phyloP scores from a whole-genome alignment of 2,888 invertebrate species.

The Macrosiphum euphorbiae region DNA sequence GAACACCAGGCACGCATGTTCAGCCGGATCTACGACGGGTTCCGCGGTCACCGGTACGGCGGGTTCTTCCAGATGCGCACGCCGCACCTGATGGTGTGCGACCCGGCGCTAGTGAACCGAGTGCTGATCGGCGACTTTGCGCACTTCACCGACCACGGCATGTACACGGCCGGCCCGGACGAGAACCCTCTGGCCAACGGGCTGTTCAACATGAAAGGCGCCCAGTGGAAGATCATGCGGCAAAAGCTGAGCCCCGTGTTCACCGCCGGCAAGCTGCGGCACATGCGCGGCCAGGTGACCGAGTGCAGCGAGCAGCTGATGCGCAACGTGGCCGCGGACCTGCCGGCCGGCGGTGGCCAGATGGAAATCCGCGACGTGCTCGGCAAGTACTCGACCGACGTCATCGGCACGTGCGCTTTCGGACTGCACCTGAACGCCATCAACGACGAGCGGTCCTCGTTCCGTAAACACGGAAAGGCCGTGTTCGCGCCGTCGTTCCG shows the following conservation, averaged over 20 bases:
- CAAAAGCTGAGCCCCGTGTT: slow-evolving; percentile 70
- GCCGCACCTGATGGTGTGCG: slow-evolving; percentile 52
- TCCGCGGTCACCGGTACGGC: slow-evolving; percentile 67
- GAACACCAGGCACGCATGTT: not conserved
- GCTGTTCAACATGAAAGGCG: slow-evolving; percentile 67
- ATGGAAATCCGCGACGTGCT: slow-evolving; percentile 70
- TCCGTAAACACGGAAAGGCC: slow-evolving; percentile 69
- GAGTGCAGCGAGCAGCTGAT: slow-evolving; percentile 52
- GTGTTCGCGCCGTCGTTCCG: slow-evolving; percentile 27
- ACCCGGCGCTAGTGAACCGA: slow-evolving; percentile 43
- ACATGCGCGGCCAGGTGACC: slow-evolving; percentile 52
- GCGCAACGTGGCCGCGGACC: slow-evolving; percentile 39
- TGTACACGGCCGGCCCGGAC: slow-evolving; percentile 37
- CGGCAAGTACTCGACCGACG: slow-evolving; percentile 72
- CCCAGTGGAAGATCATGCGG: slow-evolving; percentile 70
- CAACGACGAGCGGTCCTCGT: slow-evolving; percentile 70
- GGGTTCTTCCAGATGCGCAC: slow-evolving; percentile 59
- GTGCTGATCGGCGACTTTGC: slow-evolving; percentile 66
- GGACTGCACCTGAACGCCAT: slow-evolving; percentile 72
- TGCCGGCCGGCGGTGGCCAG: not conserved
- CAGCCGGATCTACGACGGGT: slow-evolving; percentile 15
- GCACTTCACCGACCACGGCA: slow-evolving; percentile 65
- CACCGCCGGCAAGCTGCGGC: slow-evolving; percentile 70
- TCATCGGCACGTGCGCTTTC: slow-evolving; percentile 72
- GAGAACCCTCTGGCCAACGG: slow-evolving; percentile 68